phyloP scores from a whole-genome alignment of 1,140 invertebrate genomes.

The Apis florea region DNA sequence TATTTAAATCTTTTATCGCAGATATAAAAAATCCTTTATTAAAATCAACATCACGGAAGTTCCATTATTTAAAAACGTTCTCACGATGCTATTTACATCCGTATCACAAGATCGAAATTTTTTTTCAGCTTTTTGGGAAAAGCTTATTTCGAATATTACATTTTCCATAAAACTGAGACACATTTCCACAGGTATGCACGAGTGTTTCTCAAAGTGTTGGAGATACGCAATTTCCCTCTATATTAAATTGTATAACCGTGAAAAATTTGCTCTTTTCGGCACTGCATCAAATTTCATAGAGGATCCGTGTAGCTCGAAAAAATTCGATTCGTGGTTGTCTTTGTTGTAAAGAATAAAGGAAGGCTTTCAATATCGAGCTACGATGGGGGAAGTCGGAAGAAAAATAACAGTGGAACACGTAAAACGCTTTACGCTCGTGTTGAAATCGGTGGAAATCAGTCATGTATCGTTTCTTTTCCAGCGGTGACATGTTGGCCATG shows the following conservation, averaged over 20 bases:
- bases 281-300: not conserved
- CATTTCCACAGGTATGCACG: not conserved
- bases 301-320: not conserved
- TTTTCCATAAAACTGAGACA: not conserved
- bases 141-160: slow-evolving; percentile 18
- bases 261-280: not conserved
- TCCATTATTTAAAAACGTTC: too few relatives aligned
- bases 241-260: slow-evolving; percentile 24
- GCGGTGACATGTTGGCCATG: not conserved
- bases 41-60: too few relatives aligned
- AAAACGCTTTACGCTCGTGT: not conserved
- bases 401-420: not conserved
- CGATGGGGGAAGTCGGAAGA: not conserved
- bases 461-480: not conserved
- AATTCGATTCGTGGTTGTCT: too few relatives aligned
- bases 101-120: not conserved
- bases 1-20: too few relatives aligned
- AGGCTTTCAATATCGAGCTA: not conserved
- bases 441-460: not conserved
- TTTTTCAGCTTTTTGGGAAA: not conserved
- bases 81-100: too few relatives aligned
- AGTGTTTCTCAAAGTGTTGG: not conserved
- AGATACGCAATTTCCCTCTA: not conserved
- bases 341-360: not conserved
- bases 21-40: too few relatives aligned